These are phyloP conservation scores for Psittacula derbiana DNA, from an alignment of 2,797 vertebrate species.

Conservation along the genomic window DNA sequence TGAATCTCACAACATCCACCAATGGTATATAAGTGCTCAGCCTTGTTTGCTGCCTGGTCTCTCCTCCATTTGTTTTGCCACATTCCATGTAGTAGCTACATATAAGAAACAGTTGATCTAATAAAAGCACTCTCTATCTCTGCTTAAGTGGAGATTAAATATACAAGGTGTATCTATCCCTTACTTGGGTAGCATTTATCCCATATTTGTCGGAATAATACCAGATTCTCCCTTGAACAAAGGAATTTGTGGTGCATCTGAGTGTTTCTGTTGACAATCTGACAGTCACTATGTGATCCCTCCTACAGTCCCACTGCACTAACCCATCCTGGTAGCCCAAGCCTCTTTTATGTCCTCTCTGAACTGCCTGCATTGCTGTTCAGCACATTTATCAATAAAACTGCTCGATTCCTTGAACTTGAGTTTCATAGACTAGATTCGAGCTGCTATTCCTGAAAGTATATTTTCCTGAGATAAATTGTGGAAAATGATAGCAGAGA, in stretches of 20 bases:
- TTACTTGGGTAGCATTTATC: not conserved
- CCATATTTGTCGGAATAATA: not conserved
- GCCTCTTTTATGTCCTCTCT: not conserved
- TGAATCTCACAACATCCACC: not conserved
- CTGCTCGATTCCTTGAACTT: not conserved
- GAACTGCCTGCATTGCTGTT: not conserved
- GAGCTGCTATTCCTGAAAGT: not conserved
- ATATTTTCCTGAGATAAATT: not conserved
- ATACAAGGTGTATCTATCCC: not conserved
- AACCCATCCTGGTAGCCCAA: not conserved
- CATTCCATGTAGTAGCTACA: not conserved
- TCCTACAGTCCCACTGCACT: not conserved
- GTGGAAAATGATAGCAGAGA: slow-evolving; percentile 37
- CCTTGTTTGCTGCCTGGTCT: not conserved
- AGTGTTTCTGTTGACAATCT: not conserved
- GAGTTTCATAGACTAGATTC: not conserved
- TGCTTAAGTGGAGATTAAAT: not conserved
- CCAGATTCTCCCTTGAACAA: not conserved
- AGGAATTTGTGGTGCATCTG: not conserved
- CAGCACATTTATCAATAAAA: not conserved
- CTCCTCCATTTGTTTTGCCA: not conserved
- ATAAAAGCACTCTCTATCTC: not conserved
- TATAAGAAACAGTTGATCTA: not conserved
- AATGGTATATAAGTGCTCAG: not conserved
- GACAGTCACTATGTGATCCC: not conserved